A percentile compares a stretch with the other conserved stretches of the same genome.
These are phyloP conservation scores for Falco novaeseelandiae DNA, from an alignment of 2,797 vertebrate species.

Conservation along the genomic window DNA sequence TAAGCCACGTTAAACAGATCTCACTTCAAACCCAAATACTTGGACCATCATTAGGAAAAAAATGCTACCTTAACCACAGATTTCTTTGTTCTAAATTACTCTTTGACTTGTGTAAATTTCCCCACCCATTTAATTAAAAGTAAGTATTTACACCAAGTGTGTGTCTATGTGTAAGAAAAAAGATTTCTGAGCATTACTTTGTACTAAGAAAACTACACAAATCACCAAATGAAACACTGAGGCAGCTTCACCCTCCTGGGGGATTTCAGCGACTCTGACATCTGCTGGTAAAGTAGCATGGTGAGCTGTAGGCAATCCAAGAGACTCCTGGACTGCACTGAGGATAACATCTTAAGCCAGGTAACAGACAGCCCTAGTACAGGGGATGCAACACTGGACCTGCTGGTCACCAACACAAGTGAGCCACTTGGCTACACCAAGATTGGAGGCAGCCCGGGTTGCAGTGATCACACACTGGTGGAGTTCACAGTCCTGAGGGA, in stretches of 20 bases:
- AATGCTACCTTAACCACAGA: background rate
- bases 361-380: too few relatives aligned
- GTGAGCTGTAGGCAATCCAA: background rate
- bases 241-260: background rate
- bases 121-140: too few relatives aligned
- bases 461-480: too few relatives aligned
- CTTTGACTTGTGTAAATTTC: too few relatives aligned
- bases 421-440: too few relatives aligned
- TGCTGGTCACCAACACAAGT: too few relatives aligned
- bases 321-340: too few relatives aligned
- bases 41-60: background rate
- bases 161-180: background rate
- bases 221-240: background rate
- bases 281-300: background rate
- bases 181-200: slow-evolving; percentile 6
- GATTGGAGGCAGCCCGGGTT: too few relatives aligned
- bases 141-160: background rate
- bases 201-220: background rate
- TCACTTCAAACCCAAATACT: slow-evolving; percentile 31
- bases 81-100: background rate
- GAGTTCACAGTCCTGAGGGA: too few relatives aligned
- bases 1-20: slow-evolving; percentile 1
- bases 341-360: too few relatives aligned
- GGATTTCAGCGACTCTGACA: background rate
- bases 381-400: too few relatives aligned